phyloP scores from a whole-genome alignment of 2,888 invertebrate genomes.

The Melinaea marsaeus region DNA sequence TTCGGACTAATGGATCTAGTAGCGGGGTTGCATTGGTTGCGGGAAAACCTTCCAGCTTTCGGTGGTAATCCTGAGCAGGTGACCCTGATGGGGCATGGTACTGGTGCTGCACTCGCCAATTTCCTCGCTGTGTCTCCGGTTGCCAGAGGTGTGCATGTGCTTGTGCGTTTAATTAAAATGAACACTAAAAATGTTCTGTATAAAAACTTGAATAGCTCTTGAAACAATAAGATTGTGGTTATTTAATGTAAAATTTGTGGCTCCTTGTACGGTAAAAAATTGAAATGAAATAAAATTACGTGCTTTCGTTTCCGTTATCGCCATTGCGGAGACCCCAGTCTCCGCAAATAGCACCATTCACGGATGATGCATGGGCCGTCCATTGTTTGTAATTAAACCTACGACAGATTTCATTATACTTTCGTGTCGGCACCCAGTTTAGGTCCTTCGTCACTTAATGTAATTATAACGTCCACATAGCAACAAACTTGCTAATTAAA shows the following conservation, averaged over 20 bases:
- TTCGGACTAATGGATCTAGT: constrained; percentile 95
- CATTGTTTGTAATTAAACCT: constrained; percentile 61
- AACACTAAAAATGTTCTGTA: neutral
- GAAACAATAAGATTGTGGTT: constrained; percentile 15
- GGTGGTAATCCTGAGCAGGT: constrained; percentile 96
- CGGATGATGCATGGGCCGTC: constrained; percentile 42
- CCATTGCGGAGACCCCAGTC: constrained; percentile 29
- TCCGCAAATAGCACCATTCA: constrained; percentile 34
- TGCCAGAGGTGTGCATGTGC: constrained; percentile 84
- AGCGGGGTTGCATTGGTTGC: constrained; percentile 97
- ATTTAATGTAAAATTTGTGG: constrained; percentile 23
- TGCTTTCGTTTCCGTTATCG: constrained; percentile 28
- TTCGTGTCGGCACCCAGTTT: constrained; percentile 50
- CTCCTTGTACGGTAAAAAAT: constrained; percentile 19
- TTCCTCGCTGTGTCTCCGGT: constrained; percentile 97
- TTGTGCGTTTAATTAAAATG: neutral
- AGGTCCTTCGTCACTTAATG: constrained; percentile 57
- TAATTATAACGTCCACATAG: constrained; percentile 57
- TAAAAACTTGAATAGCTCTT: neutral
- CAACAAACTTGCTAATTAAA: neutral
- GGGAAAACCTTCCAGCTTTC: constrained; percentile 95
- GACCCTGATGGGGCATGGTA: constrained; percentile 96
- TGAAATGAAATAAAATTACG: constrained; percentile 27
- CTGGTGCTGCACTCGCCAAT: constrained; percentile 97
- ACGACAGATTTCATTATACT: constrained; percentile 58